phyloP scores from a whole-genome alignment of 2,113 vertebrate genomes.

The Sylvietta virens region DNA sequence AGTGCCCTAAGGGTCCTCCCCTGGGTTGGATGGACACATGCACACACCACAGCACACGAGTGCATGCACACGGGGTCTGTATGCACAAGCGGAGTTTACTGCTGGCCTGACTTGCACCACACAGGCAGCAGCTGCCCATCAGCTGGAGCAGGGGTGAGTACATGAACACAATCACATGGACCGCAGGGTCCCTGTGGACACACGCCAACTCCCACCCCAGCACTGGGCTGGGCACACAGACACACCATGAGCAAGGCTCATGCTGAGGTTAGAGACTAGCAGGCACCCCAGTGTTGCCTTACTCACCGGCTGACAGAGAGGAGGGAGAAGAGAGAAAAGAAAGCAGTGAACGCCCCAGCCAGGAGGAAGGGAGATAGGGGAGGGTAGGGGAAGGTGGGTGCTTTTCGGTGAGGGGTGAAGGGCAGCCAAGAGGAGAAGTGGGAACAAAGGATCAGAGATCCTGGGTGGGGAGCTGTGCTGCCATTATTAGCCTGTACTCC shows the following conservation, averaged over 20 bases:
- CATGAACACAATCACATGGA: neutral
- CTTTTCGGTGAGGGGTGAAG: neutral
- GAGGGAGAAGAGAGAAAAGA: slow-evolving; percentile 33
- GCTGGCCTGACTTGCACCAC: fast-evolving
- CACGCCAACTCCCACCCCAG: neutral
- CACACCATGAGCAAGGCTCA: slow-evolving; percentile 1
- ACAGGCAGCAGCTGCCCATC: neutral
- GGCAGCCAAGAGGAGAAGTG: neutral
- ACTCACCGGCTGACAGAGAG: slow-evolving; percentile 58
- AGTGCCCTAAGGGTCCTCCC: neutral
- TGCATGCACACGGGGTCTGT: neutral
- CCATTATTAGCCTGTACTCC: neutral
- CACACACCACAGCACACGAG: neutral
- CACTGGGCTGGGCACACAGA: neutral
- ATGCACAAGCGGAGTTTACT: neutral
- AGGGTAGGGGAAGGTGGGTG: neutral
- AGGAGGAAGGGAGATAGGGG: fast-evolving
- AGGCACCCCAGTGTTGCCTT: neutral
- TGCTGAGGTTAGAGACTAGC: slow-evolving; percentile 42
- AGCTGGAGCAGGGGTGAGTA: neutral
- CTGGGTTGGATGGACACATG: neutral
- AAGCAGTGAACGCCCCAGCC: neutral
- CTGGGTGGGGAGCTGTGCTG: neutral
- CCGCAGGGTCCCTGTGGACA: neutral
- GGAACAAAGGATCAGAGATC: neutral